phyloP scores from a whole-genome alignment of 2,797 vertebrate species.

The Rhinella marina region DNA sequence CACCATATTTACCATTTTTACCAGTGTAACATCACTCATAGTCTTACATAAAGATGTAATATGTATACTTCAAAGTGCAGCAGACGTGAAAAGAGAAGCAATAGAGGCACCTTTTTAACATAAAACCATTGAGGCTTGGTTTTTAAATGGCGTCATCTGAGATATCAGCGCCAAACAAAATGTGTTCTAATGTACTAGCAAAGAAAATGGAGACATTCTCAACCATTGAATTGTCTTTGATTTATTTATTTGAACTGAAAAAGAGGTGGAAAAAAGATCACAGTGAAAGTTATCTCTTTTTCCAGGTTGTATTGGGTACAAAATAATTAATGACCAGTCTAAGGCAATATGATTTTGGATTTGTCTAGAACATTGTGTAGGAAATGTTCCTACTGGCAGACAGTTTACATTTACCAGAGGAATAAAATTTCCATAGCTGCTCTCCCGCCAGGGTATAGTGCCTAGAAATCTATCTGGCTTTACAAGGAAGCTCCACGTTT shows the following conservation, averaged over 20 bases:
- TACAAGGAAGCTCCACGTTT: conserved; percentile 10
- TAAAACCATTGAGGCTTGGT: background rate
- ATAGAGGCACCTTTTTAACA: background rate
- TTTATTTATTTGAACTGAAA: conserved; percentile 23
- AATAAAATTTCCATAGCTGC: conserved; percentile 54
- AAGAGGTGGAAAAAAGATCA: background rate
- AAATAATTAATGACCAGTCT: conserved; percentile 53
- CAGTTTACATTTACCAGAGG: conserved; percentile 46
- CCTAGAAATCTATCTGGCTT: conserved; percentile 48
- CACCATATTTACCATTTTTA: background rate
- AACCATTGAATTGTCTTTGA: background rate
- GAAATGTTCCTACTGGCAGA: conserved; percentile 53
- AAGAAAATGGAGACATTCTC: conserved; percentile 4
- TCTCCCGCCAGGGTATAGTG: conserved; percentile 37
- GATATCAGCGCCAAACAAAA: background rate
- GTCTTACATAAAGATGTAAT: background rate
- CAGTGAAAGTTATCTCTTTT: conserved; percentile 31
- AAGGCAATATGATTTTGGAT: conserved; percentile 47
- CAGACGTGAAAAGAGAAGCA: background rate
- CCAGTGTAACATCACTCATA: background rate
- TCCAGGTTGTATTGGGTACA: conserved; percentile 36
- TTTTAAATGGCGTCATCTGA: background rate
- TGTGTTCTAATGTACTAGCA: background rate
- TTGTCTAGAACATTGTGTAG: conserved; percentile 49
- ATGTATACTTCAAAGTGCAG: background rate